These are phyloP conservation scores for Synergus laeviventris DNA, from an alignment of 2,888 invertebrate species.

Conservation along the genomic window DNA sequence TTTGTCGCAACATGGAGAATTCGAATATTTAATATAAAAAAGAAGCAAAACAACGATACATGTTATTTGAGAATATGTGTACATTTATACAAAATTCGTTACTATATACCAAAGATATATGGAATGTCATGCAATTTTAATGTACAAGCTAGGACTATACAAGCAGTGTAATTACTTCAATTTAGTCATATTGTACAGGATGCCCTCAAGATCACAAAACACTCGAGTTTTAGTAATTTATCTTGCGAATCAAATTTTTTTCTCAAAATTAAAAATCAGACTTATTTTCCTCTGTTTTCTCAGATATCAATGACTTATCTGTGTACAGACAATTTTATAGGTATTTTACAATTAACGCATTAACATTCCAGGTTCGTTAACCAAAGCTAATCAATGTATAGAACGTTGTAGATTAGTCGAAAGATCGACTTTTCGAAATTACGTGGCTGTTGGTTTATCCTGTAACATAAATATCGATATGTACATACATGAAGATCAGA, in stretches of 20 bases:
- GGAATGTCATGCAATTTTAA: conserved; percentile 70
- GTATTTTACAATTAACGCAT: conserved; percentile 43
- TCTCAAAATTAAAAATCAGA: background rate
- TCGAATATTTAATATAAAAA: conserved; percentile 40
- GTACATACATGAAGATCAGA: conserved; percentile 63
- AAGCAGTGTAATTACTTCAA: conserved; percentile 57
- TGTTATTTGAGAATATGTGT: conserved; percentile 59
- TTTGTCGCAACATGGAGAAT: conserved; percentile 42
- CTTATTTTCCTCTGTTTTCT: background rate
- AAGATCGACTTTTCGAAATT: conserved; percentile 42
- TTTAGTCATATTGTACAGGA: conserved; percentile 58
- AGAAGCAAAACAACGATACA: conserved; percentile 50
- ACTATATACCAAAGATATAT: conserved; percentile 75
- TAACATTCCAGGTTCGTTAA: conserved; percentile 58
- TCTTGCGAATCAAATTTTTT: background rate
- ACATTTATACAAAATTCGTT: conserved; percentile 69
- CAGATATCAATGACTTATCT: conserved; percentile 2
- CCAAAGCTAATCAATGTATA: conserved; percentile 51
- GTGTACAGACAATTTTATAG: conserved; percentile 32
- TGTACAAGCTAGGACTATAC: conserved; percentile 42
- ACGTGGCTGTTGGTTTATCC: conserved; percentile 59
- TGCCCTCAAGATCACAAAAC: conserved; percentile 51
- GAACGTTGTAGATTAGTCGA: conserved; percentile 40
- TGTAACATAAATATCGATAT: conserved; percentile 65
- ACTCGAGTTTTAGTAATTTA: background rate